phyloP scores from a whole-genome alignment of 2,113 vertebrate genomes.

The Pseudorectes ferrugineus region DNA sequence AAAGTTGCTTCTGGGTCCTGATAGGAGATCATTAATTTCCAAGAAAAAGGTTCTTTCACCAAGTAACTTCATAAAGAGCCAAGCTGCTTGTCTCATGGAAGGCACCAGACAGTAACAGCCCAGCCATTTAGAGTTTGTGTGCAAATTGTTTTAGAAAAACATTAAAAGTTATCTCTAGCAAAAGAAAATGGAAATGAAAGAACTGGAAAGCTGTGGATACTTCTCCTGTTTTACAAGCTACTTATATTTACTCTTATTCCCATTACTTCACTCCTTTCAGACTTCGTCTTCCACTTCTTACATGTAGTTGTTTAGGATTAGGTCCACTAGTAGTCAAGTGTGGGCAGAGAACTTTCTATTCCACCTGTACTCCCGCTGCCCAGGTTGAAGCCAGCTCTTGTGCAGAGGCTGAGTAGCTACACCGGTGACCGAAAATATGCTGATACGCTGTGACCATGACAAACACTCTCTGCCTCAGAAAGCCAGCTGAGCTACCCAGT shows the following conservation, averaged over 20 bases:
- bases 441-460: rapidly evolving
- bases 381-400: not conserved
- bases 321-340: not conserved
- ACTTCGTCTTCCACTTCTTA: not conserved
- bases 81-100: not conserved
- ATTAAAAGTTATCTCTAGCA: not conserved
- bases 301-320: not conserved
- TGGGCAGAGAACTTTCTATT: not conserved
- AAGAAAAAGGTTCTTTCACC: not conserved
- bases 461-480: not conserved
- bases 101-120: not conserved
- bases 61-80: not conserved
- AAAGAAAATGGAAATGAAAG: not conserved
- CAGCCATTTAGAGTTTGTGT: not conserved
- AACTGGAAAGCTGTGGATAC: not conserved
- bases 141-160: not conserved
- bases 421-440: rapidly evolving
- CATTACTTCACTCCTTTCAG: not conserved
- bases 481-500: not conserved
- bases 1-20: not conserved
- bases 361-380: not conserved
- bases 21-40: not conserved
- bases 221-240: not conserved
- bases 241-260: not conserved
- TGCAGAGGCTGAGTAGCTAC: too few relatives aligned